These are phyloP conservation scores for Diphyllodes magnificus DNA, from an alignment of 2,113 vertebrate genomes.

Conservation along the genomic window DNA sequence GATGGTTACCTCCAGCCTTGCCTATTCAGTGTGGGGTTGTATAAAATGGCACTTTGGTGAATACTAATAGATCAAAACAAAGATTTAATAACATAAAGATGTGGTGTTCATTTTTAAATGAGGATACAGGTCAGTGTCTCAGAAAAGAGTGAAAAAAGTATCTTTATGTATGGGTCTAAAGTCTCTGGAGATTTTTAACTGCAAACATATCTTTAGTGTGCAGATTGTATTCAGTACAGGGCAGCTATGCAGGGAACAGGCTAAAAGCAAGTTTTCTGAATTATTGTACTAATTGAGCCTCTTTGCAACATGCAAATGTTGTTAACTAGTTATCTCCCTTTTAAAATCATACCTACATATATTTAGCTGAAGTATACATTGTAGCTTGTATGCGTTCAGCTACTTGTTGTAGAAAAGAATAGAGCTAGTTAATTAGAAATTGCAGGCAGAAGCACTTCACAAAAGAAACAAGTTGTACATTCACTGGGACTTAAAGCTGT, in stretches of 20 bases:
- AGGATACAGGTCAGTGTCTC: slow-evolving; percentile 76
- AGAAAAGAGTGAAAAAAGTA: slow-evolving; percentile 73
- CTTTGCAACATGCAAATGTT: slow-evolving; percentile 10
- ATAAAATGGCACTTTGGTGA: slow-evolving; percentile 80
- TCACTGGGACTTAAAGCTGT: slow-evolving; percentile 9
- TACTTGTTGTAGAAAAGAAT: slow-evolving; percentile 16
- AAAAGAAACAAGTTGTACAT: slow-evolving; percentile 50
- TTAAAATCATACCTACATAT: slow-evolving; percentile 25
- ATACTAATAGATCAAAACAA: slow-evolving; percentile 83
- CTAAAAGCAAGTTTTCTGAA: slow-evolving; percentile 34
- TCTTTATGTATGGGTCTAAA: slow-evolving; percentile 74
- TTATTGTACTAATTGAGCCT: slow-evolving; percentile 14
- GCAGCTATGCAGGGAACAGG: slow-evolving; percentile 38
- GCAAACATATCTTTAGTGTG: slow-evolving; percentile 65
- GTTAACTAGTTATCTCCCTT: slow-evolving; percentile 25
- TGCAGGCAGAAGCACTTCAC: slow-evolving; percentile 19
- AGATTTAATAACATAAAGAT: slow-evolving; percentile 81
- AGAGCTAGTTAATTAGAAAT: slow-evolving; percentile 51
- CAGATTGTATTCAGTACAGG: slow-evolving; percentile 48
- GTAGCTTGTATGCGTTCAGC: neutral
- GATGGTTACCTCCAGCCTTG: slow-evolving; percentile 80
- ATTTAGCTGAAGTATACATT: slow-evolving; percentile 6
- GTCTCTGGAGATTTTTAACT: slow-evolving; percentile 70
- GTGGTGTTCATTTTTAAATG: slow-evolving; percentile 76
- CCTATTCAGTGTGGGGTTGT: slow-evolving; percentile 71